A percentile compares a stretch with the other conserved stretches of the same genome.
phyloP scores from a whole-genome alignment of 1,140 invertebrate genomes.

The Pygmarrhopalites habei region DNA sequence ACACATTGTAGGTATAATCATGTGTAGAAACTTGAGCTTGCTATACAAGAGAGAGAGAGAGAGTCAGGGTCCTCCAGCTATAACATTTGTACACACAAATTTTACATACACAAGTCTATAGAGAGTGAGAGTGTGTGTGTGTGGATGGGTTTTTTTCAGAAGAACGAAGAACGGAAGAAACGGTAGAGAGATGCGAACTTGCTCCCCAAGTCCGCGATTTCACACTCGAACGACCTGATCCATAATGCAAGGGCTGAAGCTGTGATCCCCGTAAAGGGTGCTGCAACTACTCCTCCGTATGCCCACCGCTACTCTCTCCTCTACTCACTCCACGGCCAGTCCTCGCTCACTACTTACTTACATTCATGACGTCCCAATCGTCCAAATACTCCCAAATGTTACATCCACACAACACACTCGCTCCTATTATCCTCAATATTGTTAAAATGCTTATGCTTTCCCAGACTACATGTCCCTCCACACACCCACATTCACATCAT shows the following conservation, averaged over 20 bases:
- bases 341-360: background rate
- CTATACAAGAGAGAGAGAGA: too few species aligned
- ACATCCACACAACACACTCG: too few species aligned
- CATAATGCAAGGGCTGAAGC: constrained; percentile 40
- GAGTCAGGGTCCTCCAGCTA: background rate
- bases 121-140: too few species aligned
- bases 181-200: constrained; percentile 24
- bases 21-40: too few species aligned
- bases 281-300: constrained; percentile 3
- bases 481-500: too few species aligned
- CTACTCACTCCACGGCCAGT: background rate
- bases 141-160: constrained; percentile 3
- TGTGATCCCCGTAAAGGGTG: constrained; percentile 30
- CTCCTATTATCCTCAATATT: too few species aligned
- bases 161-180: background rate
- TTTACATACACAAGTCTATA: background rate
- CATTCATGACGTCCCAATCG: constrained; percentile 11
- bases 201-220: constrained; percentile 38
- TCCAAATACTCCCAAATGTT: too few species aligned
- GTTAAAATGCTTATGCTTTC: too few species aligned
- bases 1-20: too few species aligned
- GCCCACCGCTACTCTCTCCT: constrained; percentile 1
- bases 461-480: too few species aligned
- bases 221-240: constrained; percentile 38
- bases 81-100: background rate